Conservation (phyloP, 1,140 invertebrate genomes). For the Bombus polaris region DNA sequence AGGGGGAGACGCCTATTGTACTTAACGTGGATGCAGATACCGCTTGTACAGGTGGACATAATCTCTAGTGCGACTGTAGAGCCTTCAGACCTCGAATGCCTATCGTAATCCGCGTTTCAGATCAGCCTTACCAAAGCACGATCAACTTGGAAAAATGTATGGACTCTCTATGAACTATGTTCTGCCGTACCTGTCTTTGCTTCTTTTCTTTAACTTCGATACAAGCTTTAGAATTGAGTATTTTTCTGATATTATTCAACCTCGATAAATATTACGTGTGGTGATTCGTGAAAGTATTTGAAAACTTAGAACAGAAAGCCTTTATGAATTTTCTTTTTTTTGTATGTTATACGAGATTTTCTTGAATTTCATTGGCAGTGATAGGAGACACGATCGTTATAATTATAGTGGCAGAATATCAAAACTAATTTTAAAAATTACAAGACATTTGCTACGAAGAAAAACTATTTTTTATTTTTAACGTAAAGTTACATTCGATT, state of each 20-base stretch:
- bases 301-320: too few relatives aligned
- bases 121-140: constrained; percentile 58
- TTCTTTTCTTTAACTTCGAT: background rate
- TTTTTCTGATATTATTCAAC: background rate
- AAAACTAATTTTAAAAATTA: too few relatives aligned
- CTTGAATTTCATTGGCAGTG: too few relatives aligned
- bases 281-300: too few relatives aligned
- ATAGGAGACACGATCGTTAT: too few relatives aligned
- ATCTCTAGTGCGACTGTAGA: constrained; percentile 63
- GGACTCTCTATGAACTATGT: constrained; percentile 17
- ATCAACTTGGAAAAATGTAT: background rate
- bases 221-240: background rate
- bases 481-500: too few relatives aligned
- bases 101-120: constrained; percentile 67
- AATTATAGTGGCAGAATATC: too few relatives aligned
- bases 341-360: too few relatives aligned
- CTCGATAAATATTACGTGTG: background rate
- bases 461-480: too few relatives aligned
- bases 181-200: background rate
- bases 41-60: constrained; percentile 54
- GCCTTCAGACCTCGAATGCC: constrained; percentile 16
- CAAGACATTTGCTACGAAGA: too few relatives aligned
- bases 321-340: too few relatives aligned
- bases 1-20: constrained; percentile 46
- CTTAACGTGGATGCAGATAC: constrained; percentile 49